These are phyloP conservation scores for Litocranius walleri DNA, from an alignment of 2,113 vertebrate species.

Conservation along the genomic window DNA sequence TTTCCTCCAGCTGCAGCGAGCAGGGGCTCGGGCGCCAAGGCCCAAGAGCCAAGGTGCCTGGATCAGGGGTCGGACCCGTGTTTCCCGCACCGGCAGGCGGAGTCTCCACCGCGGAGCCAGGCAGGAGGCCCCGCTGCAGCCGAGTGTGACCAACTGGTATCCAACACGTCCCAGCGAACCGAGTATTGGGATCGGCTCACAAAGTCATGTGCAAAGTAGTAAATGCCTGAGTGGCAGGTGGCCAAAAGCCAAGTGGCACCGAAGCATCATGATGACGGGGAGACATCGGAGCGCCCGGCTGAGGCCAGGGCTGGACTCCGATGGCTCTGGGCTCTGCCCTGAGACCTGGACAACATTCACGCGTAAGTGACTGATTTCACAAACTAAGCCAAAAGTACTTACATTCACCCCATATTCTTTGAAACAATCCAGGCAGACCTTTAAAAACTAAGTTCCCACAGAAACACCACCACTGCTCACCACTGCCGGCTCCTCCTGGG, in stretches of 20 bases:
- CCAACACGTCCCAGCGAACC: accelerated
- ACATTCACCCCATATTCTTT: neutral
- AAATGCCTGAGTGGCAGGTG: neutral
- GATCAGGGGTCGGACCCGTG: neutral
- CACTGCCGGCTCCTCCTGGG: neutral
- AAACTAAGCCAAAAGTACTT: neutral
- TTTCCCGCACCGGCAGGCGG: accelerated
- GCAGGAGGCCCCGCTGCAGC: neutral
- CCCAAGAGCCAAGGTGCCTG: neutral
- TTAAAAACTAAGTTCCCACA: neutral
- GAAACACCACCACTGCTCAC: neutral
- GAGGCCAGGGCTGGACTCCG: neutral
- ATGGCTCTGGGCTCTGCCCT: neutral
- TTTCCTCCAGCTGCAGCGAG: neutral
- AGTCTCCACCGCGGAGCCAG: neutral
- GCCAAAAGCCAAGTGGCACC: neutral
- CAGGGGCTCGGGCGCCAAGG: neutral
- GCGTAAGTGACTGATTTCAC: neutral
- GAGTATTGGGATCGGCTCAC: accelerated
- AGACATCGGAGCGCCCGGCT: accelerated
- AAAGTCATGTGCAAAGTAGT: accelerated
- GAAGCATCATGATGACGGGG: accelerated
- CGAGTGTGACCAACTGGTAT: accelerated
- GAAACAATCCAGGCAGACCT: neutral
- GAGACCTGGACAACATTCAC: neutral